These are phyloP conservation scores for Azorinus chamasolen DNA, from an alignment of 2,888 invertebrate species.

Conservation along the genomic window DNA sequence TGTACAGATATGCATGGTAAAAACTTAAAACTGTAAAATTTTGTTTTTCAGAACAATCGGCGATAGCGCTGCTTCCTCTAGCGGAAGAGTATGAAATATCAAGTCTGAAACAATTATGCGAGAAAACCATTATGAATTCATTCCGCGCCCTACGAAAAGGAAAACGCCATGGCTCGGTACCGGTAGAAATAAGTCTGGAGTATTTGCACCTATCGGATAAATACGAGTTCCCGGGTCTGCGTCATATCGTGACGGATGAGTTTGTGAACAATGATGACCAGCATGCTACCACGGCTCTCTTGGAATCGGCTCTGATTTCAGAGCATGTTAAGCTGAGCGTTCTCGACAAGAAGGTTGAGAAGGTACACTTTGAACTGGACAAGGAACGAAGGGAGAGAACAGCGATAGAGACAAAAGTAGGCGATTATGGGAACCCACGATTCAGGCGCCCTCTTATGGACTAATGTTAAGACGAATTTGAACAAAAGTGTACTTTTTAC, in stretches of 20 bases:
- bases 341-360: slow-evolving; percentile 61
- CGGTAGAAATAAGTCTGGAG: slow-evolving; percentile 55
- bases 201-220: slow-evolving; percentile 62
- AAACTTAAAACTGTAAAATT: background rate
- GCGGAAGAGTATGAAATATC: slow-evolving; percentile 61
- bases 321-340: slow-evolving; percentile 60
- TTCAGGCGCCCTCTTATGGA: slow-evolving; percentile 41
- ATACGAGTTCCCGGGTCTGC: slow-evolving; percentile 48
- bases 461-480: slow-evolving; percentile 8
- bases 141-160: slow-evolving; percentile 43
- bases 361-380: slow-evolving; percentile 61
- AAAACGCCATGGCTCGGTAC: slow-evolving; percentile 48
- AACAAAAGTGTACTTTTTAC: background rate
- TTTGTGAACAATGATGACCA: slow-evolving; percentile 58
- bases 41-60: slow-evolving; percentile 54
- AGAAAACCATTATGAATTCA: slow-evolving; percentile 53
- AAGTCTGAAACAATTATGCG: slow-evolving; percentile 54
- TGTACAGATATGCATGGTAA: too few relatives aligned
- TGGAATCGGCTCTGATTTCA: slow-evolving; percentile 52
- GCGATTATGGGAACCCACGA: slow-evolving; percentile 53
- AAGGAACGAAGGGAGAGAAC: slow-evolving; percentile 61
- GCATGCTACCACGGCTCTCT: slow-evolving; percentile 31
- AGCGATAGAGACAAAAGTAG: slow-evolving; percentile 58
- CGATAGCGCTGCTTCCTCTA: slow-evolving; percentile 59
- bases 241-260: slow-evolving; percentile 51